Base-by-base conservation (phyloP, 2,797 vertebrate species). In the Hemitrygon akajei region DNA sequence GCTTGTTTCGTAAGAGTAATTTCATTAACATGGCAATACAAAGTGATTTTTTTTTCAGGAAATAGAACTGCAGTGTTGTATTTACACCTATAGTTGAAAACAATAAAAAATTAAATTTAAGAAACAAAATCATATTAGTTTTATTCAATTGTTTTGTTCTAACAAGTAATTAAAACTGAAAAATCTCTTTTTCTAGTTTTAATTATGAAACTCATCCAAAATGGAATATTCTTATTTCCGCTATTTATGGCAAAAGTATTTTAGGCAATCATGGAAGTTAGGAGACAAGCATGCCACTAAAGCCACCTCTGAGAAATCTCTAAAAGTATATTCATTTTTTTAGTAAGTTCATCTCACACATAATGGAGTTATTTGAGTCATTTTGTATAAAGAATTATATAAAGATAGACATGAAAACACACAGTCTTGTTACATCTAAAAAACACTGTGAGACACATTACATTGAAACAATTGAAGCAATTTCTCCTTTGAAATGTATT, bases 391-490 rank as follows among this genome's bases (percentile, higher is more conserved):
- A 69, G 30, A 87, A 63, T 86, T 30, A 87, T 30, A 87, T 63
- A 87, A 63, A 77, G 66, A 69, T 66, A 3, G n/a, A 69, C 18
- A 22, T n/a, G n/a, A 18, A 37, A n/a, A 34, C 86, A 69, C 16
- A 66, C n/a, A 66, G 22, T 89, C 60, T 37, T 20, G 60, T 69
- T 89, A 10, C 86, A 37, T 69, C 66, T 37, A 69, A 37, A 82
- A 37, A 75, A 2, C 9, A 69, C n/a, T 66, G n/a, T 37, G 0
- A 22, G 25, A 9, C 18, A 34, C 66, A 20, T 69, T 18, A 22
- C 34, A 89, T n/a, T 66, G 86, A 84, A 89, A 66, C n/a, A 69
- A 89, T 89, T n/a, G 66, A 89, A 89, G n/a, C n/a, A 89, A 89
- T 37, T 69, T 10, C n/a, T 37, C 63, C n/a, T 37, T 89, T 69